Evolutionary conservation across 2,113 vertebrate species (phyloP).

Genomic region (Callopanchax toddi): DNA sequence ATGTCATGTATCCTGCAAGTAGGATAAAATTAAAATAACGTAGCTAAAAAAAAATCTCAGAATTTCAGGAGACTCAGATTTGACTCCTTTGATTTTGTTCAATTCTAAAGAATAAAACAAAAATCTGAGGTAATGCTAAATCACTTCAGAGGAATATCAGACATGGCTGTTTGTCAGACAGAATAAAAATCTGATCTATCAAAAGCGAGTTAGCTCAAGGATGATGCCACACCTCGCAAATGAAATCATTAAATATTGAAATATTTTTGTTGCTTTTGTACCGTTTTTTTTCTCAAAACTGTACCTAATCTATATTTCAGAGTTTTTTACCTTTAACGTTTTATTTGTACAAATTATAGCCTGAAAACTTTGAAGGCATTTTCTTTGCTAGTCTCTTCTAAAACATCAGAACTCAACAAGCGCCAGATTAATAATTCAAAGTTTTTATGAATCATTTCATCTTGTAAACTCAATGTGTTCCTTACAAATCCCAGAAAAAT

Average conservation of each 20-base stretch:
- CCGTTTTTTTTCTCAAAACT: too few species aligned
- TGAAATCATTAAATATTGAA: neutral
- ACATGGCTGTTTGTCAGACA: neutral
- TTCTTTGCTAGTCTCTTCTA: too few species aligned
- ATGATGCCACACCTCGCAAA: neutral
- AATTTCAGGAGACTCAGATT: neutral
- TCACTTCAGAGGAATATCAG: neutral
- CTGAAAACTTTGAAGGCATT: too few species aligned
- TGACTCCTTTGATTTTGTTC: slow-evolving; percentile 4
- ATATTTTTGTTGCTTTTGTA: too few species aligned
- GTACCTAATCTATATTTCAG: too few species aligned
- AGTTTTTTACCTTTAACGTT: too few species aligned
- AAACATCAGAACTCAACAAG: too few species aligned
- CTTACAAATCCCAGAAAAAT: too few species aligned
- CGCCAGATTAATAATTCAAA: too few species aligned
- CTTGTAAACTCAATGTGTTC: too few species aligned
- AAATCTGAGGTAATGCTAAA: neutral
- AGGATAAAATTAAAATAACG: slow-evolving; percentile 18
- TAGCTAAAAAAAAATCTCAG: slow-evolving; percentile 24
- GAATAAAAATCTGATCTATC: neutral
- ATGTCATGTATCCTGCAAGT: neutral
- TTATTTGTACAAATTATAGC: too few species aligned
- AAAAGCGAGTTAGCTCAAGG: neutral
- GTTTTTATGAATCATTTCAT: too few species aligned
- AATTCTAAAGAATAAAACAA: neutral